Evolutionary conservation across 2,113 vertebrate genomes (phyloP).

Genomic region (Butorides virescens): DNA sequence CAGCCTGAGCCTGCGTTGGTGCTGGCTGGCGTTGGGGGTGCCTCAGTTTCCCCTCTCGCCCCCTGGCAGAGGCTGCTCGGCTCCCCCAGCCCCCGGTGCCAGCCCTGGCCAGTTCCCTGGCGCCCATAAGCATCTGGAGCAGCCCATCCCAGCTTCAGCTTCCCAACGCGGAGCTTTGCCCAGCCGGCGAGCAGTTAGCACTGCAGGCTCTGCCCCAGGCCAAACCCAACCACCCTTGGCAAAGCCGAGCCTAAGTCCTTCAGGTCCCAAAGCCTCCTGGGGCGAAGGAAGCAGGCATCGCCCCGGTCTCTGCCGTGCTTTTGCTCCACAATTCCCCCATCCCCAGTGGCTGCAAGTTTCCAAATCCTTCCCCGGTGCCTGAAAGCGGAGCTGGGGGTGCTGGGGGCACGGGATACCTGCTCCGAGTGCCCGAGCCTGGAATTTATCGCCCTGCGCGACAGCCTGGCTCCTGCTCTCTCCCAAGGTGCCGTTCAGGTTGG

Average conservation of each 20-base stretch:
- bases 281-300: rapidly evolving
- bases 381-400: background rate
- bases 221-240: background rate
- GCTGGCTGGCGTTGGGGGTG: background rate
- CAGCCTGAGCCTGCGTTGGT: background rate
- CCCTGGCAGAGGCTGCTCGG: background rate
- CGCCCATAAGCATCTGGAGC: rapidly evolving
- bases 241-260: background rate
- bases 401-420: background rate
- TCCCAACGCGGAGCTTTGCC: background rate
- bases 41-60: background rate
- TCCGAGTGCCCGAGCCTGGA: background rate
- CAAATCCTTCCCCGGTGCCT: background rate
- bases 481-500: background rate
- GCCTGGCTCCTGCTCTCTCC: background rate
- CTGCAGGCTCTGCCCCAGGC: background rate
- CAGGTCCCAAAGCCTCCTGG: background rate
- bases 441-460: background rate
- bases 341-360: background rate
- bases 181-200: rapidly evolving
- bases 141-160: background rate
- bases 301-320: background rate
- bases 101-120: background rate
- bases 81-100: background rate
- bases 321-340: background rate